Evolutionary conservation across 2,113 vertebrate species (phyloP), one percentile per base, ranked within the genome.

Genomic region (Saguinus imperator): DNA sequence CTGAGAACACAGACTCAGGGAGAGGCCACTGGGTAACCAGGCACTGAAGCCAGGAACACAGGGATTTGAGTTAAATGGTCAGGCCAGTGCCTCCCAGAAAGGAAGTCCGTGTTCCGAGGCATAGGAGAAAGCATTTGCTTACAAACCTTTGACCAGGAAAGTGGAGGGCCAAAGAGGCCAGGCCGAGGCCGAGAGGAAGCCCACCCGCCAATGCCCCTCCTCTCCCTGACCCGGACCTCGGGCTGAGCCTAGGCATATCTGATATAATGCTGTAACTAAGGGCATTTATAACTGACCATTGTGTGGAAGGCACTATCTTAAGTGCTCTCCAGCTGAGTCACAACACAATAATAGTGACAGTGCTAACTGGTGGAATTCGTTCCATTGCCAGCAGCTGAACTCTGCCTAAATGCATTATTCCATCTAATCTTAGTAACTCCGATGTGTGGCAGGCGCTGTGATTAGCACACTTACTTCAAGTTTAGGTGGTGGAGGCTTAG

Each of bases 171-270:
- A 35, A 13, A n/a, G 58, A 45, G 76, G 45, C 12, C 25, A 29
- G 0, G 7, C 13, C 3, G n/a, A 58, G 80, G 35, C 76, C 12
- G 21, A 48, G 27, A 66, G 43, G 16, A 57, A 35, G 17, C 29
- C 70, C 35, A 5, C 13, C 14, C 0, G 0, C 32, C n/a, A 2
- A 27, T 0, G 10, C 16, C 57, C 55, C 8, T 18, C 35, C 27
- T 40, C 18, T 48, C 80, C 45, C 57, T 17, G 58, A 27, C 45
- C 21, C 11, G 48, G 37, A 20, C 20, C 29, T 32, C 50, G 3
- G 0, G 0, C 0, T 1, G 3, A 68, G 17, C 61, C 45, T 55
- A 1, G 3, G 43, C 0, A 1, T 55, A 8, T 27, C 66, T 40
- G 57, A 20, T 55, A 43, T 43, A 5, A 43, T 43, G 40, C n/a